Base-by-base conservation (phyloP, 1,140 invertebrate species). In the Fragariocoptes setiger region DNA sequence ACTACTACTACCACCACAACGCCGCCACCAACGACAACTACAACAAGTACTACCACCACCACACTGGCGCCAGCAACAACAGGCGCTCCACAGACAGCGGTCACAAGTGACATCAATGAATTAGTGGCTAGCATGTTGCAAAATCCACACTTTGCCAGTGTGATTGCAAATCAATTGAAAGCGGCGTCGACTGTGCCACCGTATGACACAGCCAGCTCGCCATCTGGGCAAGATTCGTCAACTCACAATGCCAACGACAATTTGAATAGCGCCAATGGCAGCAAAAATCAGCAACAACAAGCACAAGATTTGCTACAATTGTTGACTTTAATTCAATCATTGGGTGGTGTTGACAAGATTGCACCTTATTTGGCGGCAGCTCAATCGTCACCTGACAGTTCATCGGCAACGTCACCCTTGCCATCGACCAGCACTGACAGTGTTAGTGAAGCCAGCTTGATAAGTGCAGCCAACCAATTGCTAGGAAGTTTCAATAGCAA, bases 321-420 rank as follows among this genome's bases (percentile, higher is more conserved):
- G 15, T 38, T 50, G 3, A 46, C 46, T 20, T 38, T 52, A 12
- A 52, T 52, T 17, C 37, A 50, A 39, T 41, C 46, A 22, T 39
- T 52, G 13, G 51, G 51, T 14, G 51, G 51, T n/a, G 48, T 52
- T 16, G 50, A 51, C 5, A 48, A 46, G 16, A 44, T 52, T 18
- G 41, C 49, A 41, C 38, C 42, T 1, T 40, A 49, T 39, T 39
- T 52, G 12, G 42, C 37, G 16, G 41, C n/a, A 16, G 17, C 3
- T 4, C 39, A 22, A 35, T n/a, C n/a, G n/a, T 19, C 21, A 14
- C 3, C 13, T 42, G 21, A 35, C 4, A 15, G 5, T 16, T 13
- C n/a, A 40, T 14, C 13, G 14, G 13, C n/a, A 40, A 16, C 4
- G 39, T 15, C 5, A 13, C 5, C 40, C 40, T 4, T 41, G n/a